Evolutionary conservation across 2,888 invertebrate species (phyloP), one percentile per base, ranked within the genome.

Genomic region (Spodoptera exigua): DNA sequence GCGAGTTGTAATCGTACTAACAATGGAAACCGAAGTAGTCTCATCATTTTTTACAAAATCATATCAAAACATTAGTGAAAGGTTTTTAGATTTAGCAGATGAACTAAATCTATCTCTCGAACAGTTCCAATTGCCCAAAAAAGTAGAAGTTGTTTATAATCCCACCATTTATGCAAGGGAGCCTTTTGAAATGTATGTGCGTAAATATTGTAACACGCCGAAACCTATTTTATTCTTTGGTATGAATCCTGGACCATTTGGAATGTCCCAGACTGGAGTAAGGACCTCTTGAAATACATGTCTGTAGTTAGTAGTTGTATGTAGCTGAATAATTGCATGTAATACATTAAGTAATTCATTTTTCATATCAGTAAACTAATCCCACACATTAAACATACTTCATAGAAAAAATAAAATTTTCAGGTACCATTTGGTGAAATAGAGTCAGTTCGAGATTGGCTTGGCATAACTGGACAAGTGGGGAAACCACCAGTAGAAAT

Each of bases 161-260:
- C 98, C 99, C 0, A 92, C 98, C 36, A 96, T 97, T 64, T 99
- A 99, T 90, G 99, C 99, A 1, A 95, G 95, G 63, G 94, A 96
- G 56, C 95, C 97, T 14, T 98, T 98, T 90, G 95, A 96, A 74
- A 95, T 95, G 75, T 99, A 97, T 89, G 95, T 98, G 11, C 90
- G 94, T 70, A 96, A 96, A 83, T 97, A 95, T 87, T 97, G 97
- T 77, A 95, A 90, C 57, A 93, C 95, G 0, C 87, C 88, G 16
- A 98, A 98, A 87, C 94, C 95, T 69, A 93, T 99, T 40, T 90
- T 99, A 74, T 97, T 98, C 84, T 95, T 99, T 62, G 99, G 99
- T 4, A 98, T 99, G 97, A 99, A 99, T 91, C 98, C 99, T 12
- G 99, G 99, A n/a, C 98, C 98, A 0, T 98, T 97, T 96, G 99